Base-by-base conservation (phyloP, 2,797 vertebrate genomes). In the Sphaeramia orbicularis region DNA sequence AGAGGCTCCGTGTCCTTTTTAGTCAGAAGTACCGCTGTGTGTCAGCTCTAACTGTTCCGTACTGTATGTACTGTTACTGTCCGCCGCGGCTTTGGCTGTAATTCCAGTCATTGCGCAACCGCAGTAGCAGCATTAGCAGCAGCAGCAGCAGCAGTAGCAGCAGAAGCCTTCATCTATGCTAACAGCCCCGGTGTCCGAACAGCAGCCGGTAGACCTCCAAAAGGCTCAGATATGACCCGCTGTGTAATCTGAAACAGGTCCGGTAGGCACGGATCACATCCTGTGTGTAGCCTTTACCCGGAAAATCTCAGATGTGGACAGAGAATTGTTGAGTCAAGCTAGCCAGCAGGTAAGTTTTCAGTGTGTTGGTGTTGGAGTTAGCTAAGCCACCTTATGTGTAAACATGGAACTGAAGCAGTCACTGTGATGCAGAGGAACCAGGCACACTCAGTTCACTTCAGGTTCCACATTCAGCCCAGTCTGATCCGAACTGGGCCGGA, bases 31-130 rank as follows among this genome's bases (percentile, higher is more conserved):
- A 1, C 66, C 60, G 60, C 13, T 10, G 1, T 4, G 6, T 4
- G 1, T 12, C 19, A 1, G 7, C n/a, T 0, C 1, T 9, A 0
- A 18, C 1, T 15, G 24, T 1, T 15, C 7, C 40, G 16, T 38
- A 12, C 30, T 32, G 3, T 9, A 47, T 54, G 12, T 12, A 8
- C 6, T 15, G n/a, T 13, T 15, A 8, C 41, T 7, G 35, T 4
- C 43, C 7, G 4, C 13, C 10, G 10, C 7, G 16, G 38, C 15
- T 6, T 9, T 2, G 42, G 14, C 18, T 52, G 66, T 57, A 0
- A n/a, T 48, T 64, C 41, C 36, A 24, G 16, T 5, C 41, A 21
- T 88, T 89, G 84, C 86, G 83, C 88, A 89, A 88, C 71, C n/a
- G n/a, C n/a, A 30, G 40, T 37, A 1, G 6, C 21, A 55, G 52